A percentile compares a stretch with the other conserved stretches of the same genome.
These are phyloP conservation scores for Temnothorax longispinosus DNA, from an alignment of 1,140 invertebrate genomes.

Conservation along the genomic window DNA sequence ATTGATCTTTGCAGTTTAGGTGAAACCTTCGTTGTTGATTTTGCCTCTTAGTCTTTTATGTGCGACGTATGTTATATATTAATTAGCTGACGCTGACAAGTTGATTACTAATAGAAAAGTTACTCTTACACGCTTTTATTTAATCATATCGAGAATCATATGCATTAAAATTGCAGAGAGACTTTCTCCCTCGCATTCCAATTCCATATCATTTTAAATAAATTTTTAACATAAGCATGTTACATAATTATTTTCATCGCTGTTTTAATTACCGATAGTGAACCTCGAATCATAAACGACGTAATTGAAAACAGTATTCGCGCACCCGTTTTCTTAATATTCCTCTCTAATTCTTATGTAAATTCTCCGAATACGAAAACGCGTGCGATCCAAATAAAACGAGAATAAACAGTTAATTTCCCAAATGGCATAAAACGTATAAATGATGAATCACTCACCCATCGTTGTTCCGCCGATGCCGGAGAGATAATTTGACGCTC, in stretches of 20 bases:
- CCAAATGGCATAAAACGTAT: not conserved
- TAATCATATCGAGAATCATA: not conserved
- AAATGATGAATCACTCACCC: not conserved
- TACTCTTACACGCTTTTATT: not conserved
- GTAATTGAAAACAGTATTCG: not conserved
- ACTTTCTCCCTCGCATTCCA: not conserved
- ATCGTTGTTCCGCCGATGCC: not conserved
- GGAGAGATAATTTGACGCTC: not conserved
- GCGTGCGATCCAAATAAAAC: not conserved
- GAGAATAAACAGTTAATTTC: not conserved
- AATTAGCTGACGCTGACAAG: not conserved
- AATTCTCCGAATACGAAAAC: not conserved
- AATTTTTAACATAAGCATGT: not conserved
- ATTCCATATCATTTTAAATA: not conserved
- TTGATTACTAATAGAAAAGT: not conserved
- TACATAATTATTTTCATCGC: not conserved
- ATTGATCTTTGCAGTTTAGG: not conserved
- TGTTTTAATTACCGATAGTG: not conserved
- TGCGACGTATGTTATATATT: too few relatives aligned
- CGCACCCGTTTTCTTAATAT: not conserved
- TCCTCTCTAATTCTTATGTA: not conserved
- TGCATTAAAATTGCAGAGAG: not conserved
- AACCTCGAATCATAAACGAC: not conserved
- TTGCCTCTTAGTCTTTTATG: not conserved
- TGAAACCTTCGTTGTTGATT: not conserved